These are phyloP conservation scores for Holothuria glaberrima DNA, from an alignment of 35 echinoderm and acorn worm genomes.

Conservation along the genomic window DNA sequence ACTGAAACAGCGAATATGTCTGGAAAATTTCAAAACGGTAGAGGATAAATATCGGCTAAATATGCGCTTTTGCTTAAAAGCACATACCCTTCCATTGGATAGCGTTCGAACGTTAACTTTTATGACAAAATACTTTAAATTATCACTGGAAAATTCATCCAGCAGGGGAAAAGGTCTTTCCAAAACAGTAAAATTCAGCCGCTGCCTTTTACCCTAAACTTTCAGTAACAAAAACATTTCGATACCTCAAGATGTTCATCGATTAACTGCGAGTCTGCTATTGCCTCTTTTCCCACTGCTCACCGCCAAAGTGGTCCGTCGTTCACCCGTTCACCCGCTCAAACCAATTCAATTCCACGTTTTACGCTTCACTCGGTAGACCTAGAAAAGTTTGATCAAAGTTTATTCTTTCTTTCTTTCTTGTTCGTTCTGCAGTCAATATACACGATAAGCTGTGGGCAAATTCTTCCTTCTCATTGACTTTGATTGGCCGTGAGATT, in stretches of 20 bases:
- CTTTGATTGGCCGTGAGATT: slow-evolving; percentile 36
- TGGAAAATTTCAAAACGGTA: neutral
- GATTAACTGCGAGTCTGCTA: no score
- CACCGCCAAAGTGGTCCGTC: slow-evolving; percentile 7
- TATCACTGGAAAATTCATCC: no score
- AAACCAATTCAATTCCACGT: slow-evolving; percentile 14
- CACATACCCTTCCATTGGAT: no score
- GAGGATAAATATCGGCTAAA: neutral
- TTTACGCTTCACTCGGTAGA: slow-evolving; percentile 37
- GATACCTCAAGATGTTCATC: no score
- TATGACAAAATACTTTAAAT: no score
- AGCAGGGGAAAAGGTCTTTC: no score
- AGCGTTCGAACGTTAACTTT: no score
- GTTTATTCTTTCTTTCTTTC: slow-evolving; percentile 1
- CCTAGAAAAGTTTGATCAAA: slow-evolving; percentile 39
- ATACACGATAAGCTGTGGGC: slow-evolving; percentile 12
- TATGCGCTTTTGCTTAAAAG: no score
- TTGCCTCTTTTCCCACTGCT: no score
- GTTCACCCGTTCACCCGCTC: neutral
- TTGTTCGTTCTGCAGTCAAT: neutral
- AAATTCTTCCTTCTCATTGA: slow-evolving; percentile 9
- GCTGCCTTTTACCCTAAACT: no score
- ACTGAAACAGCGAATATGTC: neutral
- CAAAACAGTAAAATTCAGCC: no score
- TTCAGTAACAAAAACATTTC: no score